Conservation (phyloP, 2,113 vertebrate genomes). For the Danio rerio region DNA sequence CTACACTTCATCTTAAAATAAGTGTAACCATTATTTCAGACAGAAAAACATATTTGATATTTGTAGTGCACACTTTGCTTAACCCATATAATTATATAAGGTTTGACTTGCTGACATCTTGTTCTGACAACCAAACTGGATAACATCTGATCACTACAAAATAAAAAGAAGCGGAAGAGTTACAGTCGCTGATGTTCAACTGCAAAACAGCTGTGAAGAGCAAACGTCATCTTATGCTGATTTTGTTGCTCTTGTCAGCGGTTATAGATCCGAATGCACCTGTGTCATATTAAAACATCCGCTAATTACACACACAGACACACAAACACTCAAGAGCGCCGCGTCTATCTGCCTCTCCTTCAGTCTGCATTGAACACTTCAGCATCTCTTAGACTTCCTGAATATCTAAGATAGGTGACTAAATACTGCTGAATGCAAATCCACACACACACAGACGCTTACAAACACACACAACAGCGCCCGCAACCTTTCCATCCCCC, state of each 20-base stretch:
- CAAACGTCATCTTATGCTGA: neutral
- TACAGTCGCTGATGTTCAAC: neutral
- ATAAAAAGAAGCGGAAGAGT: neutral
- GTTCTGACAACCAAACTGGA: neutral
- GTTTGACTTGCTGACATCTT: neutral
- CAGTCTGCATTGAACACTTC: constrained; percentile 1
- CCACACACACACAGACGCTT: neutral
- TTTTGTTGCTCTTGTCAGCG: constrained; percentile 24
- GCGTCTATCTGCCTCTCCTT: neutral
- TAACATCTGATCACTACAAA: neutral
- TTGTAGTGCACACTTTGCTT: neutral
- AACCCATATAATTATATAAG: neutral
- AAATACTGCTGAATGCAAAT: constrained; percentile 5
- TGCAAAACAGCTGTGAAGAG: constrained; percentile 13
- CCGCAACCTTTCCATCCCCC: constrained; percentile 19
- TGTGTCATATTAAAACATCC: constrained; percentile 30
- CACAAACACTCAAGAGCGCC: neutral
- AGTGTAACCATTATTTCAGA: neutral
- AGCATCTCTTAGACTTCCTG: constrained; percentile 24
- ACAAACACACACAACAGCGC: neutral
- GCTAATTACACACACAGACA: constrained; percentile 25
- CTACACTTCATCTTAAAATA: no score
- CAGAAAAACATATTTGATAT: neutral
- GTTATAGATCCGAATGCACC: constrained; percentile 39
- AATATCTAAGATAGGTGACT: constrained; percentile 1